A percentile compares a stretch with the other conserved stretches of the same genome.
These are phyloP conservation scores for Phylloscopus trochiloides DNA, from an alignment of 2,113 vertebrate genomes.

Conservation along the genomic window DNA sequence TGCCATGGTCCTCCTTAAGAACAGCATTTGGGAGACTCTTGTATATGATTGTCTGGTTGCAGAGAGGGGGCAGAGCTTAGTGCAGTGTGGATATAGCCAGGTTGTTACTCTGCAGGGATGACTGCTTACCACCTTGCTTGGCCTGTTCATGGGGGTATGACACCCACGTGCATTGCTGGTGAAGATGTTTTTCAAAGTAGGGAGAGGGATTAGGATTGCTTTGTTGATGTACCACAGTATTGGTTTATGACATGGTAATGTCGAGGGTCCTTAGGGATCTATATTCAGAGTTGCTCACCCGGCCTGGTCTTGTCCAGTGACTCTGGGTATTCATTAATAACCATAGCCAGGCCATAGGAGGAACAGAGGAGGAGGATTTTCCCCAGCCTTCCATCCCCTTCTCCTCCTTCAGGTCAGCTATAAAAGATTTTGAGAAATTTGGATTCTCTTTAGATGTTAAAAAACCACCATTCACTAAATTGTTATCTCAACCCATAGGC, in stretches of 20 bases:
- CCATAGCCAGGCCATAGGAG: not conserved
- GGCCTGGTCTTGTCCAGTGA: not conserved
- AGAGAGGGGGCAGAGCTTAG: not conserved
- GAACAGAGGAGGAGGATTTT: not conserved
- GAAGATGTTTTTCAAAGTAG: not conserved
- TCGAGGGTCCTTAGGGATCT: not conserved
- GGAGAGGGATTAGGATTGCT: not conserved
- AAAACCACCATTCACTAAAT: not conserved
- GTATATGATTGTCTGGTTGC: not conserved
- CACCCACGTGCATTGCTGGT: not conserved
- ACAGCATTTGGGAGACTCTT: not conserved
- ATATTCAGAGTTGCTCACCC: not conserved
- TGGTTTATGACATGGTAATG: not conserved
- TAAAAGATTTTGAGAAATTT: not conserved
- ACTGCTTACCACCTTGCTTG: fast-evolving
- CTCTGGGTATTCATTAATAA: not conserved
- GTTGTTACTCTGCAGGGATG: not conserved
- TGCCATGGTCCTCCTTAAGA: not conserved
- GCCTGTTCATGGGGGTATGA: not conserved
- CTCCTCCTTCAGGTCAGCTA: not conserved
- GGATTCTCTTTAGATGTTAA: not conserved
- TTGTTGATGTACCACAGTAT: fast-evolving
- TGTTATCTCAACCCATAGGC: not conserved
- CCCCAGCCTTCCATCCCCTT: not conserved
- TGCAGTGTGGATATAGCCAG: not conserved